Conservation (phyloP, 2,797 vertebrate species). For the Tinamus major region DNA sequence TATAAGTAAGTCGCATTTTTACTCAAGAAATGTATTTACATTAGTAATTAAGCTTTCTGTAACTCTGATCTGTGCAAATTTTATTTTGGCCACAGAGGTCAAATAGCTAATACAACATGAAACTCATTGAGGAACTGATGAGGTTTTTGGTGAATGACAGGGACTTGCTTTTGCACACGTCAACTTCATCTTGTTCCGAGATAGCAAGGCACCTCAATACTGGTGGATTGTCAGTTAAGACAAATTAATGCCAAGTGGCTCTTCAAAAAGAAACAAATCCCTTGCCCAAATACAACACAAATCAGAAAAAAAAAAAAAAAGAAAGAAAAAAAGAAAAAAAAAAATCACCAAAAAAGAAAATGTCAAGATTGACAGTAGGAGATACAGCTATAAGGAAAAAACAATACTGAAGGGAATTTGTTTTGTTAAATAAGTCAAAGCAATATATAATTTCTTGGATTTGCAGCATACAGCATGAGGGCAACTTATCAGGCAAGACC, state of each 20-base stretch:
- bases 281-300: background rate
- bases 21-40: background rate
- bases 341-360: too few relatives aligned
- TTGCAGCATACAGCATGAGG: background rate
- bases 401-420: background rate
- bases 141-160: background rate
- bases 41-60: background rate
- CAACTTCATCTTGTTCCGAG: background rate
- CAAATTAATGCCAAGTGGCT: background rate
- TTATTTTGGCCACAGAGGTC: background rate
- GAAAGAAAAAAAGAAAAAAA: too few relatives aligned
- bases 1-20: background rate
- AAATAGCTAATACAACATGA: background rate
- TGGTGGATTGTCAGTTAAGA: background rate
- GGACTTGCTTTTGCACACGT: background rate
- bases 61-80: background rate
- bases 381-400: background rate
- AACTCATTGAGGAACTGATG: background rate
- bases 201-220: background rate
- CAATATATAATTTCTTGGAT: background rate
- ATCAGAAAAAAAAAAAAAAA: accelerated
- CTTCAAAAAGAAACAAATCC: background rate
- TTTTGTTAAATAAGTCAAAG: background rate
- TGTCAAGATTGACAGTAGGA: accelerated
- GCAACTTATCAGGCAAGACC: background rate